Conservation (phyloP, 30 jellyfish, hydroid and myxozoan genomes). For the Aurelia aurita region DNA sequence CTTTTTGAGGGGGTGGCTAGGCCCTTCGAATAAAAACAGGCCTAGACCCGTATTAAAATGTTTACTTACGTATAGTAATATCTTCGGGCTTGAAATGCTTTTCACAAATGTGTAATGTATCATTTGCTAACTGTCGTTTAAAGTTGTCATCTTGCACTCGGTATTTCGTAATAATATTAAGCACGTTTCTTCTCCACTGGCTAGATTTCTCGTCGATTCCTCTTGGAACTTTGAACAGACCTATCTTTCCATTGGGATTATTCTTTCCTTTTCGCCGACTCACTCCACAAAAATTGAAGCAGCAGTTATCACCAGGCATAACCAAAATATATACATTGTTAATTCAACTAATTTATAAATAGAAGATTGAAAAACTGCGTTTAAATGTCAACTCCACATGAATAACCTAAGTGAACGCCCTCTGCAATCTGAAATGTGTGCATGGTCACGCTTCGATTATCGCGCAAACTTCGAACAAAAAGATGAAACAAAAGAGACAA, state of each 20-base stretch:
- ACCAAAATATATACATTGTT: neutral
- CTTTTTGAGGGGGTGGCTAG: too few relatives aligned
- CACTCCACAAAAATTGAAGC: constrained; percentile 41
- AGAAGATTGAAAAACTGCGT: too few relatives aligned
- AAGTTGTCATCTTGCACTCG: constrained; percentile 20
- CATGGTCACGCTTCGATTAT: constrained; percentile 7
- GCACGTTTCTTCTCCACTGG: constrained; percentile 11
- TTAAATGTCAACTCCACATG: too few relatives aligned
- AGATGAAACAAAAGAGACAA: neutral
- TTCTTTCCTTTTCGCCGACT: constrained; percentile 8
- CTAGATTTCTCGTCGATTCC: constrained; percentile 9
- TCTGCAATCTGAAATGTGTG: neutral
- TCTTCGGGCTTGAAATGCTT: constrained; percentile 17
- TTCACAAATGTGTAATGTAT: constrained; percentile 12
- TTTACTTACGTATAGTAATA: neutral
- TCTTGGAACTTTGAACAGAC: constrained; percentile 20
- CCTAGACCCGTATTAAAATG: too few relatives aligned
- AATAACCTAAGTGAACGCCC: too few relatives aligned
- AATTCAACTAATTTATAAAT: too few relatives aligned
- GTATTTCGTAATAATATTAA: constrained; percentile 12
- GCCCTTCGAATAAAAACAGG: too few relatives aligned
- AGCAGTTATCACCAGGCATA: constrained; percentile 44
- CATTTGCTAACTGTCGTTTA: constrained; percentile 14
- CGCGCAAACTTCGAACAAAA: neutral
- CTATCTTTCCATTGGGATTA: neutral